Evolutionary conservation across 2,113 vertebrate species (phyloP).

Genomic region (human): GRCh38 chr5:120074001-120074500

Average conservation of each 20-base stretch:
- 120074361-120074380: background rate
- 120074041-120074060: background rate
- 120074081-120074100: background rate
- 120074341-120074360: background rate
- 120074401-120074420: too few species aligned
- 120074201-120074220: background rate
- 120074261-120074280: background rate
- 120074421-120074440: too few species aligned
- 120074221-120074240: background rate
- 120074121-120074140: background rate
- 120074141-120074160: background rate
- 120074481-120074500: too few species aligned
- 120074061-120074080: background rate
- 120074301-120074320: background rate
- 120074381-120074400: background rate
- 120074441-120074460: too few species aligned
- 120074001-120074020: background rate
- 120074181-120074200: background rate
- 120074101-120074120: background rate
- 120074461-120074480: too few species aligned
- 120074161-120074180: conserved; percentile 2
- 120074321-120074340: background rate
- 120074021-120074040: background rate
- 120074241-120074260: background rate
- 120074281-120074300: background rate